phyloP scores from a whole-genome alignment of 2,888 invertebrate genomes.

The Anthophora plumipes region DNA sequence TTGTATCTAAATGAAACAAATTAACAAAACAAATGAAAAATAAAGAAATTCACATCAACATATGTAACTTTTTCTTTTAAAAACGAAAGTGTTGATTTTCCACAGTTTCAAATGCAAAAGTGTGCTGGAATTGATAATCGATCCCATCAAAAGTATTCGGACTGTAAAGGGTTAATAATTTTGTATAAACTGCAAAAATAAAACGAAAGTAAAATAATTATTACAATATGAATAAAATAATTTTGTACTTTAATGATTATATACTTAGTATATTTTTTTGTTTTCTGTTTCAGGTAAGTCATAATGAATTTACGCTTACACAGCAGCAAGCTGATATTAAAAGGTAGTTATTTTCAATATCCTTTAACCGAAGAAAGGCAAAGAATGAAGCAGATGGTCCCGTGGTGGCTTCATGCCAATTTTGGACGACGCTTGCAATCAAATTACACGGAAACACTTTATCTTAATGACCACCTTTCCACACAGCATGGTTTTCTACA shows the following conservation, averaged over 20 bases:
- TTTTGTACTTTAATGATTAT: not conserved
- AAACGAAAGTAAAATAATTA: too few species aligned
- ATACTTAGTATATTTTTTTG: constrained; percentile 44
- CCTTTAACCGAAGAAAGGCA: constrained; percentile 68
- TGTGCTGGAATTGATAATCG: too few species aligned
- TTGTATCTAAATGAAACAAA: too few species aligned
- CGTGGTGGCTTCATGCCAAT: constrained; percentile 78
- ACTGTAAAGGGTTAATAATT: too few species aligned
- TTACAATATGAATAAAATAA: too few species aligned
- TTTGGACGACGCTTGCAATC: constrained; percentile 74
- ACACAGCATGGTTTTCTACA: constrained; percentile 49
- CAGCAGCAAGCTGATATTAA: constrained; percentile 32
- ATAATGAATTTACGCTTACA: constrained; percentile 20
- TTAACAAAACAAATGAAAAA: too few species aligned
- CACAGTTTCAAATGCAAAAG: too few species aligned
- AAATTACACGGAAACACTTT: constrained; percentile 67
- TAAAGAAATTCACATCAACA: too few species aligned
- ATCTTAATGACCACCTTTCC: constrained; percentile 72
- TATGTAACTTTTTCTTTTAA: too few species aligned
- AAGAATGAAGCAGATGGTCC: constrained; percentile 76
- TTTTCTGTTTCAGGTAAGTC: constrained; percentile 79
- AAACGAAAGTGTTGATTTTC: too few species aligned
- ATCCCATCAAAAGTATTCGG: too few species aligned
- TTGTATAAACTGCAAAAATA: too few species aligned
- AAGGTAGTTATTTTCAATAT: constrained; percentile 67